Percentiles rank a stretch among this genome's conserved stretches.
phyloP scores from a whole-genome alignment of 2,888 invertebrate species.

The Heliconius hortense region DNA sequence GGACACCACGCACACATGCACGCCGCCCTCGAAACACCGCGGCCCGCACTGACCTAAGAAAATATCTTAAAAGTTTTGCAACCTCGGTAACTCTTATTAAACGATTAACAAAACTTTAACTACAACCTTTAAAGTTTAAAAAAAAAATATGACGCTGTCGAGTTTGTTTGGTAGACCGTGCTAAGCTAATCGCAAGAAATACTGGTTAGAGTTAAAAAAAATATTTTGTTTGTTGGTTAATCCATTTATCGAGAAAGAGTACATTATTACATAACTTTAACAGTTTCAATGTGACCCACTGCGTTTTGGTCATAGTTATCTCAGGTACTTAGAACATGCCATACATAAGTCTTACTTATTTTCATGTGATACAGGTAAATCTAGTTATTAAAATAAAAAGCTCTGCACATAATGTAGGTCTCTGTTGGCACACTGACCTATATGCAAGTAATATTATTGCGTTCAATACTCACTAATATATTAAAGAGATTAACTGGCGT shows the following conservation, averaged over 20 bases:
- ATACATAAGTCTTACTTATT: not conserved
- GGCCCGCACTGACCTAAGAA: slow-evolving; percentile 10
- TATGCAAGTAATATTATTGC: not conserved
- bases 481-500: slow-evolving; percentile 6
- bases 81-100: slow-evolving; percentile 18
- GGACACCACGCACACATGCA: slow-evolving; percentile 47
- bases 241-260: too few species aligned
- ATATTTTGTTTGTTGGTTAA: too few species aligned
- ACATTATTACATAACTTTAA: not conserved
- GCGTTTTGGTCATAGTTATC: too few species aligned
- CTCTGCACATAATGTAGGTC: not conserved
- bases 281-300: not conserved
- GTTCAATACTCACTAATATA: not conserved
- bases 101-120: slow-evolving; percentile 10
- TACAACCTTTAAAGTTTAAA: not conserved
- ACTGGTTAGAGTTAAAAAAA: not conserved
- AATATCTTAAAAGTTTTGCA: slow-evolving; percentile 18
- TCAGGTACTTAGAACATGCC: too few species aligned
- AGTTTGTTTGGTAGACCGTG: not conserved
- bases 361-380: not conserved
- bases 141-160: not conserved
- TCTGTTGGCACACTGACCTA: not conserved
- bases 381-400: not conserved
- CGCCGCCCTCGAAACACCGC: slow-evolving; percentile 2
- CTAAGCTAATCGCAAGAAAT: not conserved